Percentiles rank a stretch among this genome's conserved stretches.
Evolutionary conservation across 2,888 invertebrate genomes (phyloP).

Genomic region (Amphipoea lucens): DNA sequence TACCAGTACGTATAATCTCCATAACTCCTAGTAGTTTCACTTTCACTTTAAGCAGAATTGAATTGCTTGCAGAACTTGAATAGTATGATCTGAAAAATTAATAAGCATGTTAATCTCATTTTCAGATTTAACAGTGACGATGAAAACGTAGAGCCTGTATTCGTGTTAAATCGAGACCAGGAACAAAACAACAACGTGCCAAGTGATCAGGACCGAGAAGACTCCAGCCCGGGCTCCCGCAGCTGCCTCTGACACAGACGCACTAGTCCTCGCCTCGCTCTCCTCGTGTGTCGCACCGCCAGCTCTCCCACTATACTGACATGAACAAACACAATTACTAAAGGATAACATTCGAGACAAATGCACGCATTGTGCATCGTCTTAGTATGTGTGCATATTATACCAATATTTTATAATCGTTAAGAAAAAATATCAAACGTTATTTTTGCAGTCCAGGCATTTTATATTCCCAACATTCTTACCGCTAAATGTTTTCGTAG

Average conservation of each 20-base stretch:
- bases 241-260: constrained; percentile 74
- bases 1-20: constrained; percentile 81
- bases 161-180: constrained; percentile 79
- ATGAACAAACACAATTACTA: constrained; percentile 53
- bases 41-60: neutral
- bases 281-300: constrained; percentile 40
- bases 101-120: neutral
- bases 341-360: constrained; percentile 18
- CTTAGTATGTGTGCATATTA: constrained; percentile 30
- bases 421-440: constrained; percentile 12
- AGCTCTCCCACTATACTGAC: constrained; percentile 46
- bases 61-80: no score
- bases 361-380: constrained; percentile 17
- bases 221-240: constrained; percentile 61
- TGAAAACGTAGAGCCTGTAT: constrained; percentile 83
- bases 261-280: constrained; percentile 67
- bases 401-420: constrained; percentile 26
- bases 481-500: constrained; percentile 9
- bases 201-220: constrained; percentile 74
- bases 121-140: constrained; percentile 83
- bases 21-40: no score
- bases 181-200: constrained; percentile 83
- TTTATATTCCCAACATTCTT: constrained; percentile 18
- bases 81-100: neutral
- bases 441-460: constrained; percentile 22